phyloP scores from a whole-genome alignment of 2,113 vertebrate species.

The Notarius lentiginosus region DNA sequence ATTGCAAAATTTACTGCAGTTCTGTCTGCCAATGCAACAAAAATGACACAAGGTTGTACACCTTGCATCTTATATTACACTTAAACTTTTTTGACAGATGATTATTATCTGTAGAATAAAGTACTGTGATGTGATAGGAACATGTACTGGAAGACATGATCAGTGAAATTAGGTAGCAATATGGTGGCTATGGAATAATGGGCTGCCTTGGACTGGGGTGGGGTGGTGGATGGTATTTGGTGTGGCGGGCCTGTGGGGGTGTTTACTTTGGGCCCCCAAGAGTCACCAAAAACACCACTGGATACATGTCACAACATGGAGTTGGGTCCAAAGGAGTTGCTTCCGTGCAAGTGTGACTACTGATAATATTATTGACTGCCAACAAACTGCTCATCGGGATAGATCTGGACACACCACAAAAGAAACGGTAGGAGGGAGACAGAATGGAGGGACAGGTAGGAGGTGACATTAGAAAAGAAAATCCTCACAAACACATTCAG shows the following conservation, averaged over 20 bases:
- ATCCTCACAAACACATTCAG: neutral
- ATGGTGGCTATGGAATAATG: neutral
- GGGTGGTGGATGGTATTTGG: neutral
- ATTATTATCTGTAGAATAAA: neutral
- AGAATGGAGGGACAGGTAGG: neutral
- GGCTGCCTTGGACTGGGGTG: neutral
- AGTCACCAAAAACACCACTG: neutral
- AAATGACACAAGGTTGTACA: neutral
- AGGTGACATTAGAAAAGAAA: slow-evolving; percentile 15
- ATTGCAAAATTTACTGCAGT: neutral
- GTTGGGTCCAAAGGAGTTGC: neutral
- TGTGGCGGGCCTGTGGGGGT: neutral
- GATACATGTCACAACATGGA: neutral
- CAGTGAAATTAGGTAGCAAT: neutral
- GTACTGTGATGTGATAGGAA: neutral
- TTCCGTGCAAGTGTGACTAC: slow-evolving; percentile 15
- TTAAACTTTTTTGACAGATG: neutral
- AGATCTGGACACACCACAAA: neutral
- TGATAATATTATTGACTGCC: slow-evolving; percentile 22
- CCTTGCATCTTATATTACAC: no score
- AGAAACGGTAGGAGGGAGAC: neutral
- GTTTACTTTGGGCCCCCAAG: neutral
- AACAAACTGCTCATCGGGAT: neutral
- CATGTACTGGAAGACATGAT: neutral
- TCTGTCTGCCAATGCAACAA: neutral